These are phyloP conservation scores for Apogon talboti DNA, from an alignment of 2,797 vertebrate genomes.

Conservation along the genomic window DNA sequence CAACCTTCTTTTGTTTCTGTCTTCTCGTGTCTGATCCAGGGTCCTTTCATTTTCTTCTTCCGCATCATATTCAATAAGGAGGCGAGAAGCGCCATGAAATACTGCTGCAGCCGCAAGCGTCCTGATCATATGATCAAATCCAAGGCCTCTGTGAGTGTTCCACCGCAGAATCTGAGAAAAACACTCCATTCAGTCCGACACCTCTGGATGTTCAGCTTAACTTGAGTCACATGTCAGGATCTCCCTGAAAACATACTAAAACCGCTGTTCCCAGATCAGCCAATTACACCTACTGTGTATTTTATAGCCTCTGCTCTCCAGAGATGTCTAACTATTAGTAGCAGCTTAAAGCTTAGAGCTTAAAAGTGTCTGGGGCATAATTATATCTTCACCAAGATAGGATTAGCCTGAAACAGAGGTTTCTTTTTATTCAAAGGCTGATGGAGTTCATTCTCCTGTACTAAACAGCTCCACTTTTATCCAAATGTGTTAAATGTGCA, in stretches of 20 bases:
- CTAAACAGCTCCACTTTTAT: too few relatives aligned
- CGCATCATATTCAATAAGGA: constrained; percentile 92
- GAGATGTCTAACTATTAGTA: background rate
- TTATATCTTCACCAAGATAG: background rate
- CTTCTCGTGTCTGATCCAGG: constrained; percentile 75
- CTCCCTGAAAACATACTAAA: background rate
- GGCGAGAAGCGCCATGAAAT: constrained; percentile 88
- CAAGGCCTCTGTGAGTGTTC: constrained; percentile 88
- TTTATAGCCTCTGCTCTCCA: background rate
- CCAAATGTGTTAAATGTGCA: too few relatives aligned
- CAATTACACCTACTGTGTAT: background rate
- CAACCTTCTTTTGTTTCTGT: constrained; percentile 5
- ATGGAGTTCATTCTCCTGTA: background rate
- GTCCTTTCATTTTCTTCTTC: constrained; percentile 92
- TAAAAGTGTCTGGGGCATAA: background rate
- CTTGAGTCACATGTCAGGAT: constrained; percentile 8
- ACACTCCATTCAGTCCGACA: background rate
- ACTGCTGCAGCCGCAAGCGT: constrained; percentile 87
- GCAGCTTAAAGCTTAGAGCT: background rate
- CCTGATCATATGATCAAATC: constrained; percentile 89
- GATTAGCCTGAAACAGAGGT: background rate
- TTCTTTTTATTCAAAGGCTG: background rate
- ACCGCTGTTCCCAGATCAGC: background rate
- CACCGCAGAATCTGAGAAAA: background rate
- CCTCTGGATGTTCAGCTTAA: background rate